Conservation (phyloP, 2,797 vertebrate genomes). For the Clarias pachynema region DNA sequence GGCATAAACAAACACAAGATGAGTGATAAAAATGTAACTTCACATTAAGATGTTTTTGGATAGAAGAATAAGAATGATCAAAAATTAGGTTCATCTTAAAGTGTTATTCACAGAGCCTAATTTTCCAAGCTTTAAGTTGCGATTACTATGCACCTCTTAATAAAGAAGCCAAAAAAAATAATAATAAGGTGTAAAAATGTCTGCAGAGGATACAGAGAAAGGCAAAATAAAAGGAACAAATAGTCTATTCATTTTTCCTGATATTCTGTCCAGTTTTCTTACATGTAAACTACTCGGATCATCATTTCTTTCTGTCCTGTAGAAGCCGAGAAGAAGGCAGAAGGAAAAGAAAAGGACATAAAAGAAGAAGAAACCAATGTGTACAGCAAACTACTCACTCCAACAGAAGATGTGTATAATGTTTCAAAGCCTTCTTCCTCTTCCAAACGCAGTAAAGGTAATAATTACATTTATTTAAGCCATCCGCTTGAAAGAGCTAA, state of each 20-base stretch:
- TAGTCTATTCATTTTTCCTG: too few relatives aligned
- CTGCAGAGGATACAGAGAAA: not conserved
- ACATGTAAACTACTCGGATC: not conserved
- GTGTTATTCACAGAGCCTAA: not conserved
- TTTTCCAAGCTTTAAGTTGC: not conserved
- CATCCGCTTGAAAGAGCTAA: not conserved
- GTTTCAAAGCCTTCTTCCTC: accelerated
- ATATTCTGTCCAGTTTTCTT: not conserved
- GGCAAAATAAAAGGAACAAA: not conserved
- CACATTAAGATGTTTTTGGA: not conserved
- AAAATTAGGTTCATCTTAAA: not conserved
- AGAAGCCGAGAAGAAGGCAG: not conserved
- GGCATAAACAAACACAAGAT: not conserved
- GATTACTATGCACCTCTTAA: too few relatives aligned
- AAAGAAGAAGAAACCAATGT: conserved; percentile 38
- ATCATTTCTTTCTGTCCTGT: conserved; percentile 32
- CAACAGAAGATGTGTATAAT: conserved; percentile 67
- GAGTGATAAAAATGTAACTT: not conserved
- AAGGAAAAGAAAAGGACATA: not conserved
- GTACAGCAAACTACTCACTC: conserved; percentile 57
- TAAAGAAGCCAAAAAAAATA: too few relatives aligned
- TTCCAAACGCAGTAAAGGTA: conserved; percentile 57
- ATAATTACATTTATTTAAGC: not conserved
- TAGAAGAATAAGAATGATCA: not conserved
- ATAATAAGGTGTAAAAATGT: too few relatives aligned